Evolutionary conservation across 2,797 vertebrate species (phyloP).

Genomic region (Melanotaenia parkinsoni): DNA sequence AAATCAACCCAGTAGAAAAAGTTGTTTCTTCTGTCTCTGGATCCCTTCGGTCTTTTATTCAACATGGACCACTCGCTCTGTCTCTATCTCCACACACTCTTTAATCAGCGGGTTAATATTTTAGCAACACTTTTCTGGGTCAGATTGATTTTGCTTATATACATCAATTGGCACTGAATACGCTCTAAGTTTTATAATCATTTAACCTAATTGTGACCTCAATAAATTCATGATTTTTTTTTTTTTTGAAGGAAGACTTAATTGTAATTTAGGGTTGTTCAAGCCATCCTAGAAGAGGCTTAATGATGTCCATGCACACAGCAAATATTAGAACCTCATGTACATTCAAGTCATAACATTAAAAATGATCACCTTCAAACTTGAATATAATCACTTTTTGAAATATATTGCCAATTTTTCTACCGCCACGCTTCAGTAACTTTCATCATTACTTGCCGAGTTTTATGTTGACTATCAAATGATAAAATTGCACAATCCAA

Average conservation of each 20-base stretch:
- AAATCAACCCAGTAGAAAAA: too few species aligned
- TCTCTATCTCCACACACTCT: background rate
- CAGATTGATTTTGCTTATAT: background rate
- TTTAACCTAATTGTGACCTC: too few species aligned
- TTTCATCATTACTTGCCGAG: background rate
- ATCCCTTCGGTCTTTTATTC: too few species aligned
- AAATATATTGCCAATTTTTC: background rate
- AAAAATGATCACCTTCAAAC: background rate
- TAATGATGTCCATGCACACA: background rate
- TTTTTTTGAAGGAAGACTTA: too few species aligned
- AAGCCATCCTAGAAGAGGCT: too few species aligned
- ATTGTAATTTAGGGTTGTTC: too few species aligned
- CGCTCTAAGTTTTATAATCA: too few species aligned
- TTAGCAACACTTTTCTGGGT: background rate
- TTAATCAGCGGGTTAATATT: background rate
- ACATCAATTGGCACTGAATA: background rate
- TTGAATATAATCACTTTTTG: background rate
- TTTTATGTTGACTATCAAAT: conserved; percentile 18
- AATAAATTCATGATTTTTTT: too few species aligned
- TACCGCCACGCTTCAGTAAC: background rate
- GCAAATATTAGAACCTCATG: background rate
- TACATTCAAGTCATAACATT: background rate
- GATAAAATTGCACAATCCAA: conserved; percentile 29
- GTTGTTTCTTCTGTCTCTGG: too few species aligned
- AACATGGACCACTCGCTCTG: too few species aligned